phyloP scores from a whole-genome alignment of 2,797 vertebrate genomes.

The Takifugu rubripes region DNA sequence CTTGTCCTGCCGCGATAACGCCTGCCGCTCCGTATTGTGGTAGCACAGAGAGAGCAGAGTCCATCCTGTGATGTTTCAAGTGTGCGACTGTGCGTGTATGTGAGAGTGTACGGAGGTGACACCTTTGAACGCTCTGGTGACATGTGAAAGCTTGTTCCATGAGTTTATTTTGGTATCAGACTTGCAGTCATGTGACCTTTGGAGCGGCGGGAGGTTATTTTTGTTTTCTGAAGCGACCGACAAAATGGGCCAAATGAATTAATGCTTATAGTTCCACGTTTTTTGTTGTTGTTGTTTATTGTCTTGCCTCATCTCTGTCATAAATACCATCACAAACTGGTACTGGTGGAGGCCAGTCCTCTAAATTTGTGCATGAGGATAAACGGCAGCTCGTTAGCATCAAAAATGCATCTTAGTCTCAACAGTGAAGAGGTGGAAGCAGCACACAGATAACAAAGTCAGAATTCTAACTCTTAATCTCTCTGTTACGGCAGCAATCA shows the following conservation, averaged over 20 bases:
- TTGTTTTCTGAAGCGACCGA: conserved; percentile 16
- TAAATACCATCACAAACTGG: no score
- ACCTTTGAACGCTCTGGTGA: conserved; percentile 30
- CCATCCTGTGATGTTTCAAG: conserved; percentile 39
- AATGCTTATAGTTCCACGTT: conserved; percentile 2
- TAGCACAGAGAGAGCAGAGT: conserved; percentile 55
- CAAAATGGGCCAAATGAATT: conserved; percentile 2
- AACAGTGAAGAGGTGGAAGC: conserved; percentile 21
- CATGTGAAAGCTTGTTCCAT: conserved; percentile 37
- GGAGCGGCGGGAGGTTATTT: conserved; percentile 26
- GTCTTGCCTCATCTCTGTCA: conserved; percentile 4
- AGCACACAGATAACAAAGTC: conserved; percentile 33
- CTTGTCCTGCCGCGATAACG: conserved; percentile 46
- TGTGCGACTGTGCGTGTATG: conserved; percentile 16
- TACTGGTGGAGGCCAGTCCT: conserved; percentile 1
- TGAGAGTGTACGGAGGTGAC: conserved; percentile 21
- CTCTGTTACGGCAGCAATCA: conserved; percentile 28
- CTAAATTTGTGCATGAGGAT: neutral
- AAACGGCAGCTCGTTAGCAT: conserved; percentile 13
- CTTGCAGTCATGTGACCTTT: conserved; percentile 32
- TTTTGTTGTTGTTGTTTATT: neutral
- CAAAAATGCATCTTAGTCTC: conserved; percentile 19
- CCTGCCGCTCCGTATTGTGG: conserved; percentile 50
- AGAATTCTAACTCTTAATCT: conserved; percentile 23
- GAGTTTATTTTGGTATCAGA: conserved; percentile 28